Evolutionary conservation across 2,888 invertebrate genomes (phyloP).

Genomic region (Pegoplata infirma): DNA sequence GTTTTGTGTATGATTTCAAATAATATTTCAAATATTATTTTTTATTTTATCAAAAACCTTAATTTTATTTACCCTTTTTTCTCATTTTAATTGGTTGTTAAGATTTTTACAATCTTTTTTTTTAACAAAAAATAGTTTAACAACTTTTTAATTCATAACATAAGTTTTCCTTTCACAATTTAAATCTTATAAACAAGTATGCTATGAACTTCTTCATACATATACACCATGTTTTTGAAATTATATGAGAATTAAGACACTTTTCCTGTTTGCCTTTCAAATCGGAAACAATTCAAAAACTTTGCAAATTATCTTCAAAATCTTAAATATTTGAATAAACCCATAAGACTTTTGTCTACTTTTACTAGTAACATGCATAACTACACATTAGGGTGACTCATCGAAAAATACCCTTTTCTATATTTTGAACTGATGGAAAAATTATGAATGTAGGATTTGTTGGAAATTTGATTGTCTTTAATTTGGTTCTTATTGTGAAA

Average conservation of each 20-base stretch:
- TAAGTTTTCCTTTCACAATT: background rate
- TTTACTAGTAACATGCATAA: no score
- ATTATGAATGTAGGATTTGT: no score
- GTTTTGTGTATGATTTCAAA: no score
- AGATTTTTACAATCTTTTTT: background rate
- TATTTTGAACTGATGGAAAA: no score
- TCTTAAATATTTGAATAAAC: slow-evolving; percentile 40
- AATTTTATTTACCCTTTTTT: no score
- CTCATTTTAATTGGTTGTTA: slow-evolving; percentile 32
- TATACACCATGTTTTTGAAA: background rate
- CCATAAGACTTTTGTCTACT: slow-evolving; percentile 25
- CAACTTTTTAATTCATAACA: background rate
- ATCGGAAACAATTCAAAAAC: slow-evolving; percentile 46
- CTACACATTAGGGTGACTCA: no score
- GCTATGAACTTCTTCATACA: background rate
- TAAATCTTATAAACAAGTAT: background rate
- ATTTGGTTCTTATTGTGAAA: no score
- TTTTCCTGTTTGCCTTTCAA: slow-evolving; percentile 48
- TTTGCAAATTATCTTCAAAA: slow-evolving; percentile 47
- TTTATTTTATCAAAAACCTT: no score
- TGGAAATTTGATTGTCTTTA: no score
- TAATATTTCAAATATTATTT: no score
- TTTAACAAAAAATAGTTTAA: background rate
- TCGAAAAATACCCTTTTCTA: no score
- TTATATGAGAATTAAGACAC: slow-evolving; percentile 39